These are phyloP conservation scores for Pogonocherus hispidulus DNA, from an alignment of 2,888 invertebrate species.

Conservation along the genomic window DNA sequence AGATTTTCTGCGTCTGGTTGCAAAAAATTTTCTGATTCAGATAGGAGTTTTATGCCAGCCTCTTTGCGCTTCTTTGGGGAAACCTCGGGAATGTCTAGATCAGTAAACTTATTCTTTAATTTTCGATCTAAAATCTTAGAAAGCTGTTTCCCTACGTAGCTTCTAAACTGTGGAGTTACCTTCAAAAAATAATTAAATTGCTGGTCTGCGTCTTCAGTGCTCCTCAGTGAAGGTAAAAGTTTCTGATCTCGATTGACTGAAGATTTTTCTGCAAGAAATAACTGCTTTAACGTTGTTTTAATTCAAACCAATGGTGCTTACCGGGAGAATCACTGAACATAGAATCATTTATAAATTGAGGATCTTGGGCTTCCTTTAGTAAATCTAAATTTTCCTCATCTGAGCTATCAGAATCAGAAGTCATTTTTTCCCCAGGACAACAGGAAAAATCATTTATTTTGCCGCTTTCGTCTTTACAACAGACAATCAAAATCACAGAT, in stretches of 20 bases:
- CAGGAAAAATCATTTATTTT: constrained; percentile 2
- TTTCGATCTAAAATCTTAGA: constrained; percentile 68
- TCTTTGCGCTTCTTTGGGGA: constrained; percentile 38
- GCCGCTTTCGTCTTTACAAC: neutral
- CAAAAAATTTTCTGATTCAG: constrained; percentile 46
- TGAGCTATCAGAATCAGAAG: constrained; percentile 61
- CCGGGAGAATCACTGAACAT: constrained; percentile 55
- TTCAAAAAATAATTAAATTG: constrained; percentile 71
- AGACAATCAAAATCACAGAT: neutral
- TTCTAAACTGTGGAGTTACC: constrained; percentile 71
- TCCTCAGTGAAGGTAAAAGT: constrained; percentile 54
- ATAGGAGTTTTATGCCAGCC: constrained; percentile 47
- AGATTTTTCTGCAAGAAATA: constrained; percentile 30
- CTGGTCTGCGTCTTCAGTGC: constrained; percentile 65
- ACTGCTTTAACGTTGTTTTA: constrained; percentile 5
- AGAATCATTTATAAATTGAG: constrained; percentile 68
- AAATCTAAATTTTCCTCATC: constrained; percentile 62
- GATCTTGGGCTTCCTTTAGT: constrained; percentile 70
- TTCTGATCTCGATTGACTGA: constrained; percentile 19
- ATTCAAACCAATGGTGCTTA: constrained; percentile 37
- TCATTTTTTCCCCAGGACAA: constrained; percentile 53
- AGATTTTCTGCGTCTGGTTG: constrained; percentile 60
- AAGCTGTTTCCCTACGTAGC: constrained; percentile 70
- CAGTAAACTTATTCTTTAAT: constrained; percentile 48
- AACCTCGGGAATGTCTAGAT: constrained; percentile 11